Percentiles rank a stretch among this genome's conserved stretches.
Conservation (phyloP, 2,113 vertebrate species). For the Egretta garzetta region DNA sequence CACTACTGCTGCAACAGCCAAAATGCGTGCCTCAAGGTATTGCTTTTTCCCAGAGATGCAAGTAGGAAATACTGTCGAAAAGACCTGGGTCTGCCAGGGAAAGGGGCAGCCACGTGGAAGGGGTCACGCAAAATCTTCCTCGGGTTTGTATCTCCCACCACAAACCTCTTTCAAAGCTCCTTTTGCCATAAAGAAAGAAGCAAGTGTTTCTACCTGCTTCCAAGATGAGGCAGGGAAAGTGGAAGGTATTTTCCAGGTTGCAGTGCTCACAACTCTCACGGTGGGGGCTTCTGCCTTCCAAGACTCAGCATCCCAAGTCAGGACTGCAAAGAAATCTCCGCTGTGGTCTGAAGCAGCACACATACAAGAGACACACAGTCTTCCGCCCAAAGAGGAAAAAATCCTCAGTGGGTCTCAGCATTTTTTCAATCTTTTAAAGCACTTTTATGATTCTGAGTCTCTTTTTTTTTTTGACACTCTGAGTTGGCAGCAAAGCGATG, state of each 20-base stretch:
- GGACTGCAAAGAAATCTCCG: background rate
- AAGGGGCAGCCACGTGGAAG: background rate
- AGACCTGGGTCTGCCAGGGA: background rate
- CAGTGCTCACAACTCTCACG: fast-evolving
- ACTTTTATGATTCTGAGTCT: background rate
- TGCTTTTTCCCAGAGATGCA: background rate
- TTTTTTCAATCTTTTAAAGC: background rate
- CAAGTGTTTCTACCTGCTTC: background rate
- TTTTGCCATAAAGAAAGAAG: background rate
- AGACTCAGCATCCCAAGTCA: background rate
- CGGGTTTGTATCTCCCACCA: background rate
- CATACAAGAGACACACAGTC: background rate
- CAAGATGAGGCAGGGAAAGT: background rate
- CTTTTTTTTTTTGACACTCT: background rate
- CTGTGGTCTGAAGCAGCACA: background rate
- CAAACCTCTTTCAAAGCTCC: background rate
- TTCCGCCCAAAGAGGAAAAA: background rate
- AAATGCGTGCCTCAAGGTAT: background rate
- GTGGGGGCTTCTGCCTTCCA: background rate
- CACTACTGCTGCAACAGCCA: fast-evolving
- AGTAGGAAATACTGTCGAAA: background rate
- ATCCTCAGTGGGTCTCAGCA: background rate
- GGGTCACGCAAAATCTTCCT: fast-evolving
- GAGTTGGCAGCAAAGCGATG: background rate
- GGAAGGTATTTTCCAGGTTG: background rate